Percentiles rank a stretch among this genome's conserved stretches.
Conservation (phyloP, 1,140 invertebrate genomes). For the Oedothorax gibbosus region DNA sequence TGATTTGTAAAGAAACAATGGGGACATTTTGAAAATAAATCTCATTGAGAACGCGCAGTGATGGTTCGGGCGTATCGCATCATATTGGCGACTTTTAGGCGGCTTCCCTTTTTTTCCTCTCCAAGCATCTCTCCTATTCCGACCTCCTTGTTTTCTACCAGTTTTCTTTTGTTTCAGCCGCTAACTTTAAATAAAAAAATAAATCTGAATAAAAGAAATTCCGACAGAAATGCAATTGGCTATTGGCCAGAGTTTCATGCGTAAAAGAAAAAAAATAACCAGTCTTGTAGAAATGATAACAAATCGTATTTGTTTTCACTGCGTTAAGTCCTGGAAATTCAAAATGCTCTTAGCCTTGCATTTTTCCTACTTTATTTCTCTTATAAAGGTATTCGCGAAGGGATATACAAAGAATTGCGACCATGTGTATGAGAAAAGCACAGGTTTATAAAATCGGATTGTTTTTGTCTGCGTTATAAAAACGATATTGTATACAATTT, state of each 20-base stretch:
- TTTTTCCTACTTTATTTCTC: not conserved
- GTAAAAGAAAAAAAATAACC: not conserved
- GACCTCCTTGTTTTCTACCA: not conserved
- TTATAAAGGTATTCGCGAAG: too few relatives aligned
- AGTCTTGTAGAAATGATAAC: conserved; percentile 34
- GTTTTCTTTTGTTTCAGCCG: not conserved
- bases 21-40: too few relatives aligned
- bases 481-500: not conserved
- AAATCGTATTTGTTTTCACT: conserved; percentile 9
- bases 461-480: conserved; percentile 5
- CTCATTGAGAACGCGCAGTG: too few relatives aligned
- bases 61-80: too few relatives aligned
- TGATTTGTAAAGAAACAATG: too few relatives aligned
- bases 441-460: conserved; percentile 1
- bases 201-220: not conserved
- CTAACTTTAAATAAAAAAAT: conserved; percentile 22
- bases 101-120: too few relatives aligned
- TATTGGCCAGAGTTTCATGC: not conserved
- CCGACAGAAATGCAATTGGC: conserved; percentile 22
- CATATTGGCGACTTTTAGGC: too few relatives aligned
- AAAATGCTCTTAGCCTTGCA: not conserved
- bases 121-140: too few relatives aligned
- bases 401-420: too few relatives aligned
- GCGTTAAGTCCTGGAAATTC: conserved; percentile 23
- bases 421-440: not conserved